A percentile compares a stretch with the other conserved stretches of the same genome.
These are phyloP conservation scores for Brienomyrus brachyistius DNA, from an alignment of 2,113 vertebrate genomes.

Conservation along the genomic window DNA sequence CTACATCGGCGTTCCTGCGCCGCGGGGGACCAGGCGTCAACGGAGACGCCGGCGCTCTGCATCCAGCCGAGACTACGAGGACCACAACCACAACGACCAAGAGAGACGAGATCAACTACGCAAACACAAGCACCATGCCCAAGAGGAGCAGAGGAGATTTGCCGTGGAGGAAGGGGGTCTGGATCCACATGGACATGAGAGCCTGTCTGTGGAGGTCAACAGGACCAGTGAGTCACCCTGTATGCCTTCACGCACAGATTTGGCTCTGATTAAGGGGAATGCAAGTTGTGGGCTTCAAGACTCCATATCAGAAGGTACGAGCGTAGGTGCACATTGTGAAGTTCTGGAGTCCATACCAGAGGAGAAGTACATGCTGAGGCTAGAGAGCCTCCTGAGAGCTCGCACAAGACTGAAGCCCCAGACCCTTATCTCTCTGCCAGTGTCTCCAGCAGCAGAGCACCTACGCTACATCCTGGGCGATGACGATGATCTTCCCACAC, in stretches of 20 bases:
- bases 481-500: conserved; percentile 80
- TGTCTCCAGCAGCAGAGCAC: conserved; percentile 87
- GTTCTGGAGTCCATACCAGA: background rate
- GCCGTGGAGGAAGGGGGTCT: conserved; percentile 53
- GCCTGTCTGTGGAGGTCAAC: conserved; percentile 59
- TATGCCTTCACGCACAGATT: background rate
- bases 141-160: conserved; percentile 47
- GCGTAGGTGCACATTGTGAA: background rate
- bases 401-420: background rate
- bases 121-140: conserved; percentile 51
- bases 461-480: conserved; percentile 88
- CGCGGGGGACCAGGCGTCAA: conserved; percentile 72
- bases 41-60: conserved; percentile 65
- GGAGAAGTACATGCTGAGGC: background rate
- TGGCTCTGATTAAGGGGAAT: too few relatives aligned
- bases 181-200: conserved; percentile 48
- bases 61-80: conserved; percentile 35
- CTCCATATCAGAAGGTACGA: background rate
- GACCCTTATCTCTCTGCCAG: conserved; percentile 40
- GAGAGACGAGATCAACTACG: conserved; percentile 48
- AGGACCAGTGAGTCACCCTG: conserved; percentile 70
- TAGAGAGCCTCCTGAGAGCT: background rate
- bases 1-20: conserved; percentile 81
- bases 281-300: background rate
- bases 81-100: background rate